These are phyloP conservation scores for Spodoptera littoralis DNA, from an alignment of 2,888 invertebrate genomes.

Conservation along the genomic window DNA sequence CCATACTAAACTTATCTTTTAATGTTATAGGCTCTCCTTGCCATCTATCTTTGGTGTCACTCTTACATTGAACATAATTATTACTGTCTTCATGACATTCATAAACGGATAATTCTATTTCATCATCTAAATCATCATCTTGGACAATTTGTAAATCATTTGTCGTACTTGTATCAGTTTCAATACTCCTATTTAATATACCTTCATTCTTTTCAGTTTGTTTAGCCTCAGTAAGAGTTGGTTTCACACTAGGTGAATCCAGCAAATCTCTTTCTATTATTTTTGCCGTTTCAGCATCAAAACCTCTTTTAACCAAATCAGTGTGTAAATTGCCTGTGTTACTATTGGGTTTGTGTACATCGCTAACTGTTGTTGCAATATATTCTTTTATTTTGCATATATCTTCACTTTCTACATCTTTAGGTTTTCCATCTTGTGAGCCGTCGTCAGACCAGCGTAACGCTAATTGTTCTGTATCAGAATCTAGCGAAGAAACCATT, in stretches of 20 bases:
- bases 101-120: constrained; percentile 73
- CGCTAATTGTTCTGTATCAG: constrained; percentile 75
- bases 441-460: constrained; percentile 83
- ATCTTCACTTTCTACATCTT: constrained; percentile 74
- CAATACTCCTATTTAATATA: constrained; percentile 52
- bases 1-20: constrained; percentile 82
- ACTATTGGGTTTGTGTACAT: constrained; percentile 48
- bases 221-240: constrained; percentile 29
- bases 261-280: constrained; percentile 83
- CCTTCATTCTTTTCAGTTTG: constrained; percentile 50
- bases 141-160: constrained; percentile 65
- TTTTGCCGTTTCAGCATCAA: constrained; percentile 83
- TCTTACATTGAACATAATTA: constrained; percentile 72
- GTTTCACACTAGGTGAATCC: constrained; percentile 65
- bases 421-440: constrained; percentile 74
- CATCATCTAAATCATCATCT: constrained; percentile 66
- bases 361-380: constrained; percentile 67
- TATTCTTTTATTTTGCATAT: constrained; percentile 81
- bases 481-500: constrained; percentile 64
- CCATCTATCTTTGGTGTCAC: constrained; percentile 62
- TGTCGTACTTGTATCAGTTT: constrained; percentile 52
- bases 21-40: constrained; percentile 64
- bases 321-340: constrained; percentile 69
- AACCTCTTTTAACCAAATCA: constrained; percentile 81
- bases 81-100: constrained; percentile 75